A percentile compares a stretch with the other conserved stretches of the same genome.
These are phyloP conservation scores for Epirrhoe alternata DNA, from an alignment of 2,888 invertebrate species.

Conservation along the genomic window DNA sequence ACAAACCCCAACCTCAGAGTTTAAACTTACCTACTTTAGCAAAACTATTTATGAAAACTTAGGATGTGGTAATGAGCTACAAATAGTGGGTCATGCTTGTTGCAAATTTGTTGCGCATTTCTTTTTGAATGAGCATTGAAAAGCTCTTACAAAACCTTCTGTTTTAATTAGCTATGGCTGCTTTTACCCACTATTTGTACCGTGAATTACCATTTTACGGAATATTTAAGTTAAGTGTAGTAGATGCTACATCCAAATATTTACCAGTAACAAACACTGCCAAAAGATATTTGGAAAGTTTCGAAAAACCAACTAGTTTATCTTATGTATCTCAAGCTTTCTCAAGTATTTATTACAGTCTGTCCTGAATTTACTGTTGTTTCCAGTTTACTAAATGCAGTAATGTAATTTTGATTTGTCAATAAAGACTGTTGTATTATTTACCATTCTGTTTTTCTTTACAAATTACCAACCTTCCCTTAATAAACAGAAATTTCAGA, in stretches of 20 bases:
- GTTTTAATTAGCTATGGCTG: slow-evolving; percentile 6
- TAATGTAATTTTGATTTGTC: slow-evolving; percentile 59
- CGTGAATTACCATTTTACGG: slow-evolving; percentile 24
- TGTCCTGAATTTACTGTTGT: slow-evolving; percentile 11
- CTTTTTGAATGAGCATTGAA: slow-evolving; percentile 8
- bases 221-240: slow-evolving; percentile 31
- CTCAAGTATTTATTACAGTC: slow-evolving; percentile 65
- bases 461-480: not conserved
- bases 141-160: slow-evolving; percentile 9
- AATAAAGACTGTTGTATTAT: slow-evolving; percentile 77
- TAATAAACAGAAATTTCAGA: not conserved
- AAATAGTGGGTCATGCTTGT: slow-evolving; percentile 30
- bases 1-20: slow-evolving; percentile 92
- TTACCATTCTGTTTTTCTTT: slow-evolving; percentile 35
- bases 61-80: slow-evolving; percentile 34
- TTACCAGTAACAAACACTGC: slow-evolving; percentile 47
- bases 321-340: slow-evolving; percentile 46
- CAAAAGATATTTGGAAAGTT: slow-evolving; percentile 38
- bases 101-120: slow-evolving; percentile 9
- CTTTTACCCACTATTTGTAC: slow-evolving; percentile 30
- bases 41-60: slow-evolving; percentile 43
- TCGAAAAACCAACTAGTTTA: slow-evolving; percentile 43
- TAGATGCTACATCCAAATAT: slow-evolving; percentile 43
- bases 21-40: slow-evolving; percentile 63
- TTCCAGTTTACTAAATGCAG: not conserved